A percentile compares a stretch with the other conserved stretches of the same genome.
Conservation (phyloP, 2,797 vertebrate genomes). For the Eutrigla gurnardus region DNA sequence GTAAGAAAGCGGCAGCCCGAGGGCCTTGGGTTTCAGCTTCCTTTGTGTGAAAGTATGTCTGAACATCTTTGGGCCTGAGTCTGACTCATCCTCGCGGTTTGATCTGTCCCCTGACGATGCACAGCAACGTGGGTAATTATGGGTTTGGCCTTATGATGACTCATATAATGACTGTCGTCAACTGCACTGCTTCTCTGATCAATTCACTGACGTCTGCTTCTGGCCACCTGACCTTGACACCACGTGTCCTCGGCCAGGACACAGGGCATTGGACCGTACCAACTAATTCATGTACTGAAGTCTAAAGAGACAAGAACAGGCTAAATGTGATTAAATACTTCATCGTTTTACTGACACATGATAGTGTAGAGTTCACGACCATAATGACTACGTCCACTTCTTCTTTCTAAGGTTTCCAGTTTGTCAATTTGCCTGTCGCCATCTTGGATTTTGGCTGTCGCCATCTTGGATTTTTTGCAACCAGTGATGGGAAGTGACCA, state of each 20-base stretch:
- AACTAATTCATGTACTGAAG: background rate
- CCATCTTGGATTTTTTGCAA: too few relatives aligned
- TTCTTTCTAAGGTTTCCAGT: too few relatives aligned
- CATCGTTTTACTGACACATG: background rate
- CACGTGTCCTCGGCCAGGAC: background rate
- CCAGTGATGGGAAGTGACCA: too few relatives aligned
- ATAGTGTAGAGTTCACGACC: background rate
- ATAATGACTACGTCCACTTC: too few relatives aligned
- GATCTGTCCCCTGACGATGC: slow-evolving; percentile 24
- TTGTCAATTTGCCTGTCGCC: too few relatives aligned
- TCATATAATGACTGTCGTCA: slow-evolving; percentile 19
- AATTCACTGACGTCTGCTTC: slow-evolving; percentile 4
- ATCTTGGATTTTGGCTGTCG: too few relatives aligned
- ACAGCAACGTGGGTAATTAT: slow-evolving; percentile 30
- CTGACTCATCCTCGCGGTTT: slow-evolving; percentile 30
- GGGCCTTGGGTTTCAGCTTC: slow-evolving; percentile 35
- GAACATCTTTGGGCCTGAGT: slow-evolving; percentile 35
- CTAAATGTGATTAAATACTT: background rate
- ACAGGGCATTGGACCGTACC: background rate
- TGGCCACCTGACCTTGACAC: too few relatives aligned
- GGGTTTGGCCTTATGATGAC: slow-evolving; percentile 24
- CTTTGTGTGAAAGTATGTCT: slow-evolving; percentile 51
- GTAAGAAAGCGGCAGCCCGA: slow-evolving; percentile 30
- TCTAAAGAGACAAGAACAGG: background rate
- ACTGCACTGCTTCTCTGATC: slow-evolving; percentile 6